These are phyloP conservation scores for Eleutherodactylus coqui DNA, from an alignment of 2,797 vertebrate genomes.

Conservation along the genomic window DNA sequence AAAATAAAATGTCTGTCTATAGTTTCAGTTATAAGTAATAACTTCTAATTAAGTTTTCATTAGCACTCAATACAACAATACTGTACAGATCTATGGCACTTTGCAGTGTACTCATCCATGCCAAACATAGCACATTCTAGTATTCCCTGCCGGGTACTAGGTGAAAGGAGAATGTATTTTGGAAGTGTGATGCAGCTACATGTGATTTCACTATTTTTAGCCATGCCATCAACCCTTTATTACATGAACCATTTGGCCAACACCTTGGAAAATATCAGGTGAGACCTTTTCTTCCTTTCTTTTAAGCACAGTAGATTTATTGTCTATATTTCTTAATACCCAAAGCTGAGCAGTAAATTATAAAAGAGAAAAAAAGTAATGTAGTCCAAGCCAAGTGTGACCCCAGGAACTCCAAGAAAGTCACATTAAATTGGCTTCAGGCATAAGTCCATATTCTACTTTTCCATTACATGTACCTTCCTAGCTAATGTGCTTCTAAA, in stretches of 20 bases:
- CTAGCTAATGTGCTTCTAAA: background rate
- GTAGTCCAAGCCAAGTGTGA: background rate
- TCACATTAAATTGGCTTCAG: background rate
- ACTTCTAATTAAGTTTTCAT: background rate
- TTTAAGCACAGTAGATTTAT: background rate
- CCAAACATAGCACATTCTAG: slow-evolving; percentile 53
- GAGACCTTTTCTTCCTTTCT: background rate
- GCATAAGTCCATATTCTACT: background rate
- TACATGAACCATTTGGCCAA: slow-evolving; percentile 30
- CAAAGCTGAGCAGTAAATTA: background rate
- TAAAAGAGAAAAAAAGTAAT: background rate
- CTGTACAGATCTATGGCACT: background rate
- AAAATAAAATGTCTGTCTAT: too few relatives aligned
- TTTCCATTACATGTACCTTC: background rate
- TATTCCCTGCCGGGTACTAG: slow-evolving; percentile 38
- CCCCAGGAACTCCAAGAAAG: too few relatives aligned
- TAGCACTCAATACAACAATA: slow-evolving; percentile 4
- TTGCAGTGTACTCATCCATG: slow-evolving; percentile 3
- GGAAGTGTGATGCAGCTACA: slow-evolving; percentile 44
- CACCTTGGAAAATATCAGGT: slow-evolving; percentile 20
- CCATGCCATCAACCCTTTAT: slow-evolving; percentile 14
- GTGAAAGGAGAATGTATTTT: slow-evolving; percentile 60
- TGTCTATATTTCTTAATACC: background rate
- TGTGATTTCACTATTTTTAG: slow-evolving; percentile 58
- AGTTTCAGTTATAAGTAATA: background rate